phyloP scores from a whole-genome alignment of 1,140 invertebrate genomes.

The Cryptotermes secundus region DNA sequence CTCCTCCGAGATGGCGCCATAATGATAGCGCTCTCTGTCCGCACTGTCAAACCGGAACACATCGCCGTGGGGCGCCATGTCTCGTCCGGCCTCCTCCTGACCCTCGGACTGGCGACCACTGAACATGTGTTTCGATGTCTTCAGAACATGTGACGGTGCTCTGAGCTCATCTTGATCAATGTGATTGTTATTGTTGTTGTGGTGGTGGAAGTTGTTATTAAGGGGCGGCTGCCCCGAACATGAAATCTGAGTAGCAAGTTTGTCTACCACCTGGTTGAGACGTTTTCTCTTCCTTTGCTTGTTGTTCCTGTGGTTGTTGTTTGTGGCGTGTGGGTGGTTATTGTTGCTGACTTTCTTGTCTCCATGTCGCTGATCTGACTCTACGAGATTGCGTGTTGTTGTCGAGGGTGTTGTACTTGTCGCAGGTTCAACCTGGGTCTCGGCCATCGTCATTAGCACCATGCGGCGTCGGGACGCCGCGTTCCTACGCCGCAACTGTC shows the following conservation, averaged over 20 bases:
- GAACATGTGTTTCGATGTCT: background rate
- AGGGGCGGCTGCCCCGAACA: constrained; percentile 40
- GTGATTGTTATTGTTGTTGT: constrained; percentile 42
- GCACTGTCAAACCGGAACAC: constrained; percentile 56
- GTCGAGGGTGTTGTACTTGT: constrained; percentile 50
- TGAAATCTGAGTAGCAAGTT: constrained; percentile 55
- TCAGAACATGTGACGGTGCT: constrained; percentile 24
- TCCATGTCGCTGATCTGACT: constrained; percentile 54
- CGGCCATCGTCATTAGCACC: constrained; percentile 66
- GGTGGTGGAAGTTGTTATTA: constrained; percentile 44
- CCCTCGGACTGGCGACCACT: background rate
- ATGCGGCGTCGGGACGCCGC: constrained; percentile 57
- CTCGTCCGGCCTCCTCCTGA: constrained; percentile 29
- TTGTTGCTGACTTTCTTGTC: constrained; percentile 53
- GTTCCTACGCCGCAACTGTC: constrained; percentile 51
- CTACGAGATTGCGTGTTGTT: constrained; percentile 35
- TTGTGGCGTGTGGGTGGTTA: constrained; percentile 56
- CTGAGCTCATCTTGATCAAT: constrained; percentile 37
- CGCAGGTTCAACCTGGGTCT: constrained; percentile 59
- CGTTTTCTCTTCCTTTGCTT: constrained; percentile 69
- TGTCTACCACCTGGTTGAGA: constrained; percentile 73
- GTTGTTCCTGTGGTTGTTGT: constrained; percentile 54
- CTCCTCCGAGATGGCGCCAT: constrained; percentile 50
- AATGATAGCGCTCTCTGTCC: constrained; percentile 48
- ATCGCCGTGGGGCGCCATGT: constrained; percentile 35